Percentiles rank a stretch among this genome's conserved stretches.
phyloP scores from a whole-genome alignment of 1,140 invertebrate genomes.

The Homarus americanus region DNA sequence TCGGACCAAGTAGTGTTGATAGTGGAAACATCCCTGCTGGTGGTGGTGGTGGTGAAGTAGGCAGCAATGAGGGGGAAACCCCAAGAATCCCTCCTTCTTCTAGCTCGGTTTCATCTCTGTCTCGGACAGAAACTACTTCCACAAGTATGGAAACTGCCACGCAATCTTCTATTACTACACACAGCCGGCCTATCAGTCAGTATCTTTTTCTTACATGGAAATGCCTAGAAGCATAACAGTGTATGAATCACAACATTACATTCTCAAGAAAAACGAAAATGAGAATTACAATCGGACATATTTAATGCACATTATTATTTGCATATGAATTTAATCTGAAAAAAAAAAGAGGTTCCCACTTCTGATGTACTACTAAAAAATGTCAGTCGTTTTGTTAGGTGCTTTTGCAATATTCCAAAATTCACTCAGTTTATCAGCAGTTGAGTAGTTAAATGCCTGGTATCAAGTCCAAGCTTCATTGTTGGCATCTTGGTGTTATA shows the following conservation, averaged over 20 bases:
- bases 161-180: conserved; percentile 30
- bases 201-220: conserved; percentile 36
- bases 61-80: conserved; percentile 30
- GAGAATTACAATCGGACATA: neutral
- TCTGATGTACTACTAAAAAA: neutral
- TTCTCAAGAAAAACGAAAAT: neutral
- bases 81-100: conserved; percentile 30
- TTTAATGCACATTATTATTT: conserved; percentile 1
- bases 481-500: neutral
- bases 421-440: neutral
- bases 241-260: neutral
- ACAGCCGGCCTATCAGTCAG: conserved; percentile 34
- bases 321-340: neutral
- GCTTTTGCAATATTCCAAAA: neutral
- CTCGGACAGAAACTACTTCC: conserved; percentile 17
- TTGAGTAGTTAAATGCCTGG: neutral
- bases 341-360: neutral
- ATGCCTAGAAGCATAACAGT: conserved; percentile 27
- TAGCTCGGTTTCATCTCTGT: conserved; percentile 27
- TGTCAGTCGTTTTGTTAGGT: neutral
- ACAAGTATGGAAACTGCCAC: conserved; percentile 14
- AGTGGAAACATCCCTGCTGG: conserved; percentile 38
- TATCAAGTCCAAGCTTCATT: neutral
- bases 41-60: conserved; percentile 37
- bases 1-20: conserved; percentile 41